Evolutionary conservation across 2,888 invertebrate species (phyloP).

Genomic region (Dynastes tityus): DNA sequence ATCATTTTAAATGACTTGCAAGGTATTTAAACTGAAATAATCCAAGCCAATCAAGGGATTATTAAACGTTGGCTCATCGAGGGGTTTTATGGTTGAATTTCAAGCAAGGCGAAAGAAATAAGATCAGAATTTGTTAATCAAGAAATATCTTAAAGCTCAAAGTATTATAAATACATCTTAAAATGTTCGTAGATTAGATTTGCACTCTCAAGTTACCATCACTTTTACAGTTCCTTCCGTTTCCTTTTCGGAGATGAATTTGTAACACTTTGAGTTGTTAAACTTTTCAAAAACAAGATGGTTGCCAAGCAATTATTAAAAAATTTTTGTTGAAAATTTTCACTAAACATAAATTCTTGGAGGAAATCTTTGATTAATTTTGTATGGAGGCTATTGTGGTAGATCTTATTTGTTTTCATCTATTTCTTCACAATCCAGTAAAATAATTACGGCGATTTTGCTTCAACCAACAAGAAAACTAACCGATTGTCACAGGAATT

Average conservation of each 20-base stretch:
- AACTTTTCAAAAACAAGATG: no score
- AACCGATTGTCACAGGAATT: constrained; percentile 37
- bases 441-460: constrained; percentile 23
- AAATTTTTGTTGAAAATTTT: no score
- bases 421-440: no score
- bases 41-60: not conserved
- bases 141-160: not conserved
- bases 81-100: no score
- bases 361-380: not conserved
- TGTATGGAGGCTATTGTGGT: no score
- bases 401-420: no score
- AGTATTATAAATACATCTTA: not conserved
- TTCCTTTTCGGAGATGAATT: not conserved
- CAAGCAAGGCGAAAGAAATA: no score
- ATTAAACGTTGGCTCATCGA: not conserved
- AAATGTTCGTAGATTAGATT: constrained; percentile 1
- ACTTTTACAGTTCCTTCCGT: constrained; percentile 10
- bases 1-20: no score
- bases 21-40: no score
- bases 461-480: constrained; percentile 31
- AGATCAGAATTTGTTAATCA: no score
- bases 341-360: not conserved
- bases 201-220: constrained; percentile 16
- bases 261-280: not conserved
- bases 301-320: no score